These are phyloP conservation scores for Ernsta delagoae DNA, from an alignment of 2,888 invertebrate genomes.

Conservation along the genomic window DNA sequence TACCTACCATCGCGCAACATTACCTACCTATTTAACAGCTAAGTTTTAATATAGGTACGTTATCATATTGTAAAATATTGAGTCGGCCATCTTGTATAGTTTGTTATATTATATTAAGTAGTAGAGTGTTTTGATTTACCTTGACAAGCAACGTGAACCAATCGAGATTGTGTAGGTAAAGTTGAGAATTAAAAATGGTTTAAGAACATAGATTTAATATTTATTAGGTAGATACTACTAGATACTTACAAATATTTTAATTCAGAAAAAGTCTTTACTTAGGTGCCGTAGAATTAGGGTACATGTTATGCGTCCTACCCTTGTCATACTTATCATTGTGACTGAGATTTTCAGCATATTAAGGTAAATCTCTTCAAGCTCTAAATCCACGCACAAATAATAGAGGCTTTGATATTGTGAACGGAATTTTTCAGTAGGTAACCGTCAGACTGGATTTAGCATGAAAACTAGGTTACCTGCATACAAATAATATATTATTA, in stretches of 20 bases:
- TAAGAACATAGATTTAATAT: not conserved
- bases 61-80: no score
- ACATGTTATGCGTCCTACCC: constrained; percentile 23
- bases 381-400: constrained; percentile 27
- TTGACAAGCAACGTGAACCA: no score
- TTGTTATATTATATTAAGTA: no score
- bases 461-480: constrained; percentile 14
- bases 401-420: constrained; percentile 11
- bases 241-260: not conserved
- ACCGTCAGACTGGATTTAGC: not conserved
- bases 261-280: not conserved
- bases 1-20: no score
- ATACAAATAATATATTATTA: no score
- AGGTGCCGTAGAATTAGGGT: constrained; percentile 9
- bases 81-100: no score
- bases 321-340: constrained; percentile 29
- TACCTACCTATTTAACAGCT: no score
- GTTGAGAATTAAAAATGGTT: no score
- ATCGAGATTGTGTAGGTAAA: no score
- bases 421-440: constrained; percentile 20
- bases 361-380: constrained; percentile 26
- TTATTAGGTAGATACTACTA: not conserved
- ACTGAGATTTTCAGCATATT: constrained; percentile 22
- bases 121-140: no score
- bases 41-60: no score